A percentile compares a stretch with the other conserved stretches of the same genome.
These are phyloP conservation scores for Lutraria rhynchaena DNA, from an alignment of 1,140 invertebrate species.

Conservation along the genomic window DNA sequence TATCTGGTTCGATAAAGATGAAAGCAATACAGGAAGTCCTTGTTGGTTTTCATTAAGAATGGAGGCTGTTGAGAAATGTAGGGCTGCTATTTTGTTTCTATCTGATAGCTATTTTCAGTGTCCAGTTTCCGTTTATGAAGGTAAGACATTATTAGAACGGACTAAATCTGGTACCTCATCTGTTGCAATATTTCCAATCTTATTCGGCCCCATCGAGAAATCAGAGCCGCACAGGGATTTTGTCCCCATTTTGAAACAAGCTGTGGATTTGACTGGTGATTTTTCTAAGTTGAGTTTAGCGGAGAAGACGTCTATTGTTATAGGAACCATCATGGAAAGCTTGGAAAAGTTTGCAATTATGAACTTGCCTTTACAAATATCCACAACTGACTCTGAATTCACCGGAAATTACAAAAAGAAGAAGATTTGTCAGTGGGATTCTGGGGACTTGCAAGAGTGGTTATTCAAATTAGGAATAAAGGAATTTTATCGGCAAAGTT, in stretches of 20 bases:
- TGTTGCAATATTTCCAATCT: slow-evolving; percentile 76
- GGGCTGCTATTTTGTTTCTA: slow-evolving; percentile 77
- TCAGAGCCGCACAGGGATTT: slow-evolving; percentile 76
- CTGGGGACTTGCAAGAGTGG: slow-evolving; percentile 80
- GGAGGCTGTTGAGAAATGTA: slow-evolving; percentile 80
- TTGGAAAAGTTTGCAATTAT: slow-evolving; percentile 77
- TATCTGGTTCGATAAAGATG: slow-evolving; percentile 82
- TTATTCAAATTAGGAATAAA: slow-evolving; percentile 80
- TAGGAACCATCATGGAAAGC: slow-evolving; percentile 78
- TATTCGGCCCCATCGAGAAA: slow-evolving; percentile 72
- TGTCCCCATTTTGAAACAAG: slow-evolving; percentile 63
- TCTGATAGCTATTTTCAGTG: slow-evolving; percentile 80
- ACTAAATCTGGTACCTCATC: slow-evolving; percentile 65
- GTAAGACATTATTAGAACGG: slow-evolving; percentile 77
- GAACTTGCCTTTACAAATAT: slow-evolving; percentile 68
- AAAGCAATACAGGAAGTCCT: slow-evolving; percentile 78
- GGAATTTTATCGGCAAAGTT: slow-evolving; percentile 80
- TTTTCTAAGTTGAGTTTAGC: slow-evolving; percentile 74
- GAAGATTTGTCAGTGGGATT: slow-evolving; percentile 80
- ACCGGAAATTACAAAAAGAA: slow-evolving; percentile 79
- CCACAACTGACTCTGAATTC: slow-evolving; percentile 74
- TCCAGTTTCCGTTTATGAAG: slow-evolving; percentile 80
- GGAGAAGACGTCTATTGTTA: slow-evolving; percentile 79
- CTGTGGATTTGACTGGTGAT: slow-evolving; percentile 75
- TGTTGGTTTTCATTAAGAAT: slow-evolving; percentile 80